Base-by-base conservation (phyloP, 1,140 invertebrate species). In the Proales similis region DNA sequence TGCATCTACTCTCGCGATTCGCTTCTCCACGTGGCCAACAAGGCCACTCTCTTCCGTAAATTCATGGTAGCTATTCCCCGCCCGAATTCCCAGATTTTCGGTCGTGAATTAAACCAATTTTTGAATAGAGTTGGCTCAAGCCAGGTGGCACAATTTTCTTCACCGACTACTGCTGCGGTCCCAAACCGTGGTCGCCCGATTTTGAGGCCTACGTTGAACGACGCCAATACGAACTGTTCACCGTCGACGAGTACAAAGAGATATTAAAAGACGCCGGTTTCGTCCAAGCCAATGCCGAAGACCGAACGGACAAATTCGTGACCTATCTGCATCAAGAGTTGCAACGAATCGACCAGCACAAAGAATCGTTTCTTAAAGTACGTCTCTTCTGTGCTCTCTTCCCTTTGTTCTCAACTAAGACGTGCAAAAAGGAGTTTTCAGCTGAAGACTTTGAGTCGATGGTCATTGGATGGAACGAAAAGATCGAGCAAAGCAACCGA, bases 1-100 rank as follows among this genome's bases (percentile, higher is more conserved):
- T 26, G 20, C 30, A 46, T 53, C 38, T 65, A 45, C 32, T 48
- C 33, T 9, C 14, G 49, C n/a, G 53, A 57, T 51, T 14, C 80
- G 4, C 79, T 83, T 63, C 74, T 83, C 12, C 82, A 83, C 68
- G 82, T 83, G 64, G 65, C 69, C 19, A 79, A 83, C 64, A 82
- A 81, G 65, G 69, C 76, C 14, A 63, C 68, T 4, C 71, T 83
- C 1, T 83, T 82, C 67, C 65, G 68, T 29, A 75, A 74, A 49
- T 79, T 82, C 63, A 74, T 75, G 63, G 81, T 80, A 67, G n/a
- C n/a, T n/a, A n/a, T n/a, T n/a, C n/a, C n/a, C n/a, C n/a, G n/a
- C n/a, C n/a, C n/a, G n/a, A n/a, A n/a, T n/a, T n/a, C n/a, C n/a
- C n/a, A n/a, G n/a, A n/a, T n/a, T n/a, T n/a, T n/a, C n/a, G n/a